A percentile compares a stretch with the other conserved stretches of the same genome.
Conservation (phyloP, 2,888 invertebrate species). For the Arrhopalites spinosus region DNA sequence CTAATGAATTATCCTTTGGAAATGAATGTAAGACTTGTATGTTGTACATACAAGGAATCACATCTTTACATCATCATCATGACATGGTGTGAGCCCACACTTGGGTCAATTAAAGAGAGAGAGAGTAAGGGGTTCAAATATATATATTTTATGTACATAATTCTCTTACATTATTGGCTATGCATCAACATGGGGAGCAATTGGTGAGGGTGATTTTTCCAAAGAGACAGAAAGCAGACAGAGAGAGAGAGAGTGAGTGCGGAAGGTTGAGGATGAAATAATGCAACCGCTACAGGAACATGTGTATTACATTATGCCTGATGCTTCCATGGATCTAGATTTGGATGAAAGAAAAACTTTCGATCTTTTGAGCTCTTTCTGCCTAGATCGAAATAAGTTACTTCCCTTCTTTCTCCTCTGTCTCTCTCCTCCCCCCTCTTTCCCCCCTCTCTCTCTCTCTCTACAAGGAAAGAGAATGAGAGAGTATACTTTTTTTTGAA, state of each 20-base stretch:
- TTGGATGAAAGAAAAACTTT: not conserved
- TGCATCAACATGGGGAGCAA: too few relatives aligned
- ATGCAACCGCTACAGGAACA: slow-evolving; percentile 15
- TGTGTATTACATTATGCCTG: slow-evolving; percentile 24
- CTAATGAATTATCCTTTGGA: slow-evolving; percentile 28
- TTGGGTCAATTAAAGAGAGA: not conserved
- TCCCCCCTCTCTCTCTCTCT: slow-evolving; percentile 19
- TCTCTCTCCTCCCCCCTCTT: not conserved
- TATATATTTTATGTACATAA: not conserved
- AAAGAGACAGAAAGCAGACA: not conserved
- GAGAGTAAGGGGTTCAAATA: not conserved
- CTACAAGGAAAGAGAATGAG: slow-evolving; percentile 33
- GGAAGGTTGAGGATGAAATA: slow-evolving; percentile 20
- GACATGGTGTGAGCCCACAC: not conserved
- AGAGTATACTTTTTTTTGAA: not conserved
- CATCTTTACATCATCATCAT: slow-evolving; percentile 20
- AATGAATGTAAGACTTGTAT: not conserved
- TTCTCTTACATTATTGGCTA: not conserved
- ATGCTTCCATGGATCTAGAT: not conserved
- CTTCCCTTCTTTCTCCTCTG: not conserved
- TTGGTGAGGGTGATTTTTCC: too few relatives aligned
- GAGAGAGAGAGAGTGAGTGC: not conserved
- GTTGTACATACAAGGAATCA: too few relatives aligned
- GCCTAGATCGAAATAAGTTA: not conserved
- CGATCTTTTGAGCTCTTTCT: not conserved